Conservation (phyloP, 2,797 vertebrate genomes). For the Emys orbicularis region DNA sequence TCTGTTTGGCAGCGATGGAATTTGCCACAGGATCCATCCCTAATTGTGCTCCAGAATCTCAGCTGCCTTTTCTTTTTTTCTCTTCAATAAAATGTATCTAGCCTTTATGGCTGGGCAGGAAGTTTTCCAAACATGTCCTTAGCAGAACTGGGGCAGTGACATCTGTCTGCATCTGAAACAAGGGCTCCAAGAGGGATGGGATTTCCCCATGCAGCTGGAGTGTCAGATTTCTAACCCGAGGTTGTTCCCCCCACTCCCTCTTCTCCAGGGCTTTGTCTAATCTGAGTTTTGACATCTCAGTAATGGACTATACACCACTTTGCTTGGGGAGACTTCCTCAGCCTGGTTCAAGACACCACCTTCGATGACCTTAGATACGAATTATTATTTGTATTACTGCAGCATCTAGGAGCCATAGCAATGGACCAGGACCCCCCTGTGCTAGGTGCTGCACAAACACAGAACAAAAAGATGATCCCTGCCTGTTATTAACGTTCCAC, state of each 20-base stretch:
- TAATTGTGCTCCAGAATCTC: neutral
- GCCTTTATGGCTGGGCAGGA: neutral
- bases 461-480: too few species aligned
- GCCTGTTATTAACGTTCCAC: rapidly evolving
- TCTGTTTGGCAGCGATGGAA: neutral
- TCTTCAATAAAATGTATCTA: neutral
- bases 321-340: neutral
- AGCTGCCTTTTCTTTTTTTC: neutral
- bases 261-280: neutral
- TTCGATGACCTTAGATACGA: neutral
- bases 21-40: neutral
- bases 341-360: neutral
- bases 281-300: too few species aligned
- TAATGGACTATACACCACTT: neutral
- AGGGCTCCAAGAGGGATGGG: neutral
- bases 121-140: neutral
- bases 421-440: neutral
- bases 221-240: neutral
- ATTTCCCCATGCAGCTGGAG: neutral
- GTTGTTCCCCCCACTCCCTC: neutral
- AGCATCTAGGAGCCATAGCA: too few species aligned
- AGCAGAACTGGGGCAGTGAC: neutral
- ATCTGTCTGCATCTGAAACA: neutral
- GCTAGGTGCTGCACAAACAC: neutral
- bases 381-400: neutral